Conservation (phyloP, 2,113 vertebrate genomes). For the Chunga burmeisteri region DNA sequence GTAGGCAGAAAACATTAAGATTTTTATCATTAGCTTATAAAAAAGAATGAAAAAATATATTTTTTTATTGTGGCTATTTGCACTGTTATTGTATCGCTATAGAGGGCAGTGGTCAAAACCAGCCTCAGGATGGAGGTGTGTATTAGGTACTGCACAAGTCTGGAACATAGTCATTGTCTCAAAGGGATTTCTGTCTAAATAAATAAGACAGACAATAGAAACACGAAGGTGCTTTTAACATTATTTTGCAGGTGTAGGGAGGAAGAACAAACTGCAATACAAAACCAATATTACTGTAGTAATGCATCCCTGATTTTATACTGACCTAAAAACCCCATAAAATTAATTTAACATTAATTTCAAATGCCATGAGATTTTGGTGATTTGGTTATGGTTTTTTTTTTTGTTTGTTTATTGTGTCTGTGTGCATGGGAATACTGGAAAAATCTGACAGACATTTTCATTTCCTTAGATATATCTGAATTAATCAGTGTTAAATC, state of each 20-base stretch:
- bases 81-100: not conserved
- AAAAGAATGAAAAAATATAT: not conserved
- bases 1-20: not conserved
- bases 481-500: not conserved
- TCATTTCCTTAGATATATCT: not conserved
- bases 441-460: not conserved
- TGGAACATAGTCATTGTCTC: not conserved
- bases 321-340: not conserved
- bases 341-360: not conserved
- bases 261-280: not conserved
- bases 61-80: not conserved
- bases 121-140: not conserved
- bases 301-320: not conserved
- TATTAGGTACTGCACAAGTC: not conserved
- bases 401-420: not conserved
- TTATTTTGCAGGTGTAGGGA: not conserved
- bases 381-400: not conserved
- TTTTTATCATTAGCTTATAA: not conserved
- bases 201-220: not conserved
- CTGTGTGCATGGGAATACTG: not conserved
- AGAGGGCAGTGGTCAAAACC: not conserved
- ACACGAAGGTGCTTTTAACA: not conserved
- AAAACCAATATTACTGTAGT: rapidly evolving
- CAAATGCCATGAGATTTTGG: not conserved
- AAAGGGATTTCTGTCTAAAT: not conserved